A percentile compares a stretch with the other conserved stretches of the same genome.
Evolutionary conservation across 2,797 vertebrate species (phyloP).

Genomic region (Chaetophractus vellerosus): DNA sequence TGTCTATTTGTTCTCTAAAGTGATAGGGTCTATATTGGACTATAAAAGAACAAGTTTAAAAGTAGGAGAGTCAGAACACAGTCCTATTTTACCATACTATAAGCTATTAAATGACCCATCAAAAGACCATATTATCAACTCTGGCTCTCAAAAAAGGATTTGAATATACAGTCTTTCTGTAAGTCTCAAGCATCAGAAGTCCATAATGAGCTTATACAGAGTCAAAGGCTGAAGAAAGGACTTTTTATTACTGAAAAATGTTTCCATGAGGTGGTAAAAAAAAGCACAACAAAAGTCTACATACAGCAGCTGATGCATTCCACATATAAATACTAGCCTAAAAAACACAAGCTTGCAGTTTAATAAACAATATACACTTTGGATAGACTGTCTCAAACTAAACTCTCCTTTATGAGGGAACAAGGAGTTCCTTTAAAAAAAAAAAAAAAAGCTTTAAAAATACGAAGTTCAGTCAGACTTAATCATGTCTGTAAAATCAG

Average conservation of each 20-base stretch:
- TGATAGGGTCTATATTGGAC: background rate
- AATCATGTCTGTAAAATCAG: background rate
- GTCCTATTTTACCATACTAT: background rate
- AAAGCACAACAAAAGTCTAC: background rate
- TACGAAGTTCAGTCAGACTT: slow-evolving; percentile 14
- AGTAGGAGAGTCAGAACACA: background rate
- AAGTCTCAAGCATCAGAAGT: background rate
- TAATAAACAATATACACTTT: slow-evolving; percentile 15
- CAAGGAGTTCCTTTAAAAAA: background rate
- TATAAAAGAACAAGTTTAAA: slow-evolving; percentile 44
- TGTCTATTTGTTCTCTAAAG: background rate
- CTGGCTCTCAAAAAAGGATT: slow-evolving; percentile 10
- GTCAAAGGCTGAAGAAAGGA: background rate
- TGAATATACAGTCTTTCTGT: background rate
- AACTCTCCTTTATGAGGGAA: background rate
- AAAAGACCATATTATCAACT: slow-evolving; percentile 11
- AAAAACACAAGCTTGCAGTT: background rate
- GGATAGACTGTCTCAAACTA: background rate
- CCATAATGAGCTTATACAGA: background rate
- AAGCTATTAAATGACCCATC: background rate
- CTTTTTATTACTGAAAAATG: slow-evolving; percentile 25
- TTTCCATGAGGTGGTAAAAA: background rate
- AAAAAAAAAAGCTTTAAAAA: slow-evolving; percentile 15
- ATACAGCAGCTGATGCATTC: background rate
- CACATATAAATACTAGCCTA: background rate